Base-by-base conservation (phyloP, 2,113 vertebrate species). In the Dendrocopos noguchii region DNA sequence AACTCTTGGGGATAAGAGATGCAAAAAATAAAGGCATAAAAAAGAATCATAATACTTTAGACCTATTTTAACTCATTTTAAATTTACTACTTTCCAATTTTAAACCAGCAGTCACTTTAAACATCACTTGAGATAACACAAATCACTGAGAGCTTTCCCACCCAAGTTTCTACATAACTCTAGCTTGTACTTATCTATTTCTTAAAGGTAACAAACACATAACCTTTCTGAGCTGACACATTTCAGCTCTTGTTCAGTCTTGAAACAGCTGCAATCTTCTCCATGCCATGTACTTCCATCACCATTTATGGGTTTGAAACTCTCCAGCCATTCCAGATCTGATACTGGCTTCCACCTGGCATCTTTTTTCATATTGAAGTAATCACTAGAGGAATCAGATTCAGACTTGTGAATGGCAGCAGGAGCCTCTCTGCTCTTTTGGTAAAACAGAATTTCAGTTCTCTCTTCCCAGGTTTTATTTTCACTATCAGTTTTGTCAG, bases 291-390 rank as follows among this genome's bases (percentile, higher is more conserved):
- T 31, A 6, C 50, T 72, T 42, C 88, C 93, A 7, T 93, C 92
- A 57, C 52, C 60, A 79, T 80, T 83, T 12, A 46, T 9, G 33
- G 95, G 94, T 80, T 94, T 97, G 94, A 98, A 98, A 73, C 97
- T 96, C 68, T 56, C 84, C 94, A 98, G 13, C 97, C 97, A 97
- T 55, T 97, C 97, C 2, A 15, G 2, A 21, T 98, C 97, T 1
- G 97, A 94, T 11, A 97, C 3, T 1, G 89, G 65, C 57, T 63
- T 82, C 88, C 78, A 94, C 19, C 31, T 42, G 0, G 56, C 18
- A 18, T 84, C 91, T 67, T 94, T 87, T 2, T 78, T 56, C 4
- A 93, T 0, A 6, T 76, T 27, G 53, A 75, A 80, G 24, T 79
- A 92, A 1, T 7, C 79, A 75, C 90, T 44, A 71, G 55, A 88